phyloP scores from a whole-genome alignment of 2,888 invertebrate species.

The Ariolimax columbianus region DNA sequence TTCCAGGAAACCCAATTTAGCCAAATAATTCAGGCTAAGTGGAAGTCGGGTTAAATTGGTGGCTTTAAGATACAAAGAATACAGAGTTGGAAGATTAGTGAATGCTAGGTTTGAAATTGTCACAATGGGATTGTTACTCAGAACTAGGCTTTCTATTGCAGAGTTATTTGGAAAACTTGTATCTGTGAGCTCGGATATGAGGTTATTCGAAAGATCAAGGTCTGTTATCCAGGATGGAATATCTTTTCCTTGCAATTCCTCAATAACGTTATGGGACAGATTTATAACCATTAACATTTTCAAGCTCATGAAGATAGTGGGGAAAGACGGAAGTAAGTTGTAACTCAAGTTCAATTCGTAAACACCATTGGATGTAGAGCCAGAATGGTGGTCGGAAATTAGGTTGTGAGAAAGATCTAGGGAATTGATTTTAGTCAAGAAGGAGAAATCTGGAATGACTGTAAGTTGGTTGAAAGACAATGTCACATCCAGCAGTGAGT shows the following conservation, averaged over 20 bases:
- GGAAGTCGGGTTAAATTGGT: constrained; percentile 17
- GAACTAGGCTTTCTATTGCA: not conserved
- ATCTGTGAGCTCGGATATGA: not conserved
- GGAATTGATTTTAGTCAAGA: not conserved
- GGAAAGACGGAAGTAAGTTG: not conserved
- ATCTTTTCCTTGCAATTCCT: not conserved
- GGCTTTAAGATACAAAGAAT: not conserved
- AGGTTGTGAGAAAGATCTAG: not conserved
- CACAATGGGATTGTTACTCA: constrained; percentile 7
- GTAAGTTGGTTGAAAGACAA: not conserved
- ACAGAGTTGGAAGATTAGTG: not conserved
- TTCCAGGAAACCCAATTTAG: not conserved
- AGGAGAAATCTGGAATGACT: not conserved
- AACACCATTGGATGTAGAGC: not conserved
- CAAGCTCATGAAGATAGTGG: not conserved
- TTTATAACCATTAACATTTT: not conserved
- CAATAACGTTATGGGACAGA: not conserved
- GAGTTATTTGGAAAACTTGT: constrained; percentile 7
- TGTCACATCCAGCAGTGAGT: not conserved
- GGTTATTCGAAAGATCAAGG: not conserved
- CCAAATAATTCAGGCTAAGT: not conserved
- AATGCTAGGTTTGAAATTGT: not conserved
- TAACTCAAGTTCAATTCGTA: not conserved
- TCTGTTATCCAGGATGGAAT: not conserved
- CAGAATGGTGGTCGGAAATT: not conserved